Evolutionary conservation across 2,113 vertebrate genomes (phyloP).

Genomic region (Polyodon spathula): DNA sequence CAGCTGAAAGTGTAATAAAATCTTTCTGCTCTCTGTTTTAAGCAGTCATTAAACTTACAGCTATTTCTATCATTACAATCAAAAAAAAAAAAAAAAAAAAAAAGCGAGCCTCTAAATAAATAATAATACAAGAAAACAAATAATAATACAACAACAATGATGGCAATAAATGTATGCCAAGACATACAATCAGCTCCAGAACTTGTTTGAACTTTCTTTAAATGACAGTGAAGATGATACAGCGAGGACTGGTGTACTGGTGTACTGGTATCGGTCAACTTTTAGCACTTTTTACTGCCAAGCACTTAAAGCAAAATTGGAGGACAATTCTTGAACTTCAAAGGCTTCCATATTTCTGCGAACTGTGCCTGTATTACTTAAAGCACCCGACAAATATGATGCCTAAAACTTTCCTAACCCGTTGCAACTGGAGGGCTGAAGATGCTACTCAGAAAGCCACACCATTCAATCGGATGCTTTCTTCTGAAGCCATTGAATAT

Average conservation of each 20-base stretch:
- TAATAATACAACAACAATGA: conserved; percentile 21
- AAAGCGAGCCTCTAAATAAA: conserved; percentile 15
- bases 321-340: not conserved
- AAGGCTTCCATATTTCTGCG: not conserved
- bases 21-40: conserved; percentile 4
- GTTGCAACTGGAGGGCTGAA: too few relatives aligned
- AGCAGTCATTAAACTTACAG: conserved; percentile 26
- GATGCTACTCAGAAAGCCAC: too few relatives aligned
- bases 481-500: not conserved
- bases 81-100: conserved; percentile 6
- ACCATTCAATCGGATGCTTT: too few relatives aligned
- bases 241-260: conserved; percentile 1
- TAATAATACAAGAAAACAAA: conserved; percentile 20
- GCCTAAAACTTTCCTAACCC: too few relatives aligned
- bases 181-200: conserved; percentile 63
- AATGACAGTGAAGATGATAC: conserved; percentile 17
- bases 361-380: not conserved
- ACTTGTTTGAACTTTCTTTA: conserved; percentile 17
- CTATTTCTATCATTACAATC: conserved; percentile 1
- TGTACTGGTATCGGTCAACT: conserved; percentile 27
- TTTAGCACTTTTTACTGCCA: not conserved
- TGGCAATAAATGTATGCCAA: conserved; percentile 38
- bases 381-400: not conserved
- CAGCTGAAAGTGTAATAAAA: too few relatives aligned
- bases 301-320: not conserved